Conservation (phyloP, 2,797 vertebrate genomes). For the Peromyscus aztecus region DNA sequence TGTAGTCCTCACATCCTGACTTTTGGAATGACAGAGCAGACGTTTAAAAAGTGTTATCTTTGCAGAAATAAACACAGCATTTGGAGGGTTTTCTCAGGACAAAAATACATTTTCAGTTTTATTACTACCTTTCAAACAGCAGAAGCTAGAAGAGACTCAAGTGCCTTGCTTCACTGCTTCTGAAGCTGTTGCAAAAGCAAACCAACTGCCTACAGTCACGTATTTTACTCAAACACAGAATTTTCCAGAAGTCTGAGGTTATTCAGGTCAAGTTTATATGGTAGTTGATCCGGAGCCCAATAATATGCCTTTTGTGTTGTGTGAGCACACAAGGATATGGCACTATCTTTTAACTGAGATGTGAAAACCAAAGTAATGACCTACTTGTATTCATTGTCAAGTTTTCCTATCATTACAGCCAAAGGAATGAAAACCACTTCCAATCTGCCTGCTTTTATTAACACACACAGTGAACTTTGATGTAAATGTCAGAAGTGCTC, state of each 20-base stretch:
- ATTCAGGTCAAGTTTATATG: slow-evolving; percentile 67
- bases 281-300: slow-evolving; percentile 65
- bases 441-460: slow-evolving; percentile 68
- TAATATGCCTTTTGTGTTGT: slow-evolving; percentile 61
- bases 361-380: slow-evolving; percentile 68
- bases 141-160: slow-evolving; percentile 43
- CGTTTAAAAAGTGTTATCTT: slow-evolving; percentile 52
- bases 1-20: slow-evolving; percentile 53
- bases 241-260: slow-evolving; percentile 71
- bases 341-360: slow-evolving; percentile 74
- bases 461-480: slow-evolving; percentile 59
- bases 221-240: slow-evolving; percentile 55
- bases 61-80: slow-evolving; percentile 63
- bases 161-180: slow-evolving; percentile 31
- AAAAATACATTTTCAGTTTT: slow-evolving; percentile 56
- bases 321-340: slow-evolving; percentile 3
- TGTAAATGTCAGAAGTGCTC: slow-evolving; percentile 75
- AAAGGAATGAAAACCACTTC: slow-evolving; percentile 63
- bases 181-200: slow-evolving; percentile 48
- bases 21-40: slow-evolving; percentile 52
- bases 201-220: slow-evolving; percentile 39
- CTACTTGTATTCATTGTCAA: slow-evolving; percentile 62
- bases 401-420: slow-evolving; percentile 65
- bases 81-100: slow-evolving; percentile 63
- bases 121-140: slow-evolving; percentile 72